A percentile compares a stretch with the other conserved stretches of the same genome.
Conservation (phyloP, 2,113 vertebrate species). For the Gallinago jamesoni region DNA sequence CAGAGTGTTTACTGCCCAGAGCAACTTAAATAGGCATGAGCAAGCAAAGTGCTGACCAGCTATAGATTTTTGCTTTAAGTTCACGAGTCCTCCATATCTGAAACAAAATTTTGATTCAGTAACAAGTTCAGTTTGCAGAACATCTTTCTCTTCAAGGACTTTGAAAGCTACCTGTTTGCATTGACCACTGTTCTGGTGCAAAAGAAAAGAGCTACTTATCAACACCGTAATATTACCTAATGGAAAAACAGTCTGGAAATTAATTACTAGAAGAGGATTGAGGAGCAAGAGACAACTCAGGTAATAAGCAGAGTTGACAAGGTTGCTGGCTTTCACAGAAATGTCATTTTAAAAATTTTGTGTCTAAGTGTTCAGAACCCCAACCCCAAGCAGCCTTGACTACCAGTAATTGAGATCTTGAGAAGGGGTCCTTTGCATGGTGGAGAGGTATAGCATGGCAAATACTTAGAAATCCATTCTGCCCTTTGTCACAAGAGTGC, state of each 20-base stretch:
- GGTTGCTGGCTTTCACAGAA: background rate
- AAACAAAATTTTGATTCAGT: background rate
- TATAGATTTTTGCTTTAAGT: background rate
- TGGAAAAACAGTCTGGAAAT: background rate
- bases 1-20: background rate
- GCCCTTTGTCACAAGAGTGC: background rate
- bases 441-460: background rate
- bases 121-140: background rate
- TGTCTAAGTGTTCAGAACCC: background rate
- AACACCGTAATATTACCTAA: background rate
- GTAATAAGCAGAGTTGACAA: background rate
- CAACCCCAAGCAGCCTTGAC: background rate
- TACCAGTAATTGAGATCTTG: background rate
- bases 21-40: background rate
- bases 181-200: background rate
- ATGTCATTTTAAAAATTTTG: background rate
- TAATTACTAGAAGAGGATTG: conserved; percentile 7
- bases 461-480: background rate
- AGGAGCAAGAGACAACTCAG: background rate
- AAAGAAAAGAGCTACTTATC: background rate
- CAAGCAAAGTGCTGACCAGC: background rate
- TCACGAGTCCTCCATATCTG: background rate
- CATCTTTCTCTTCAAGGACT: background rate
- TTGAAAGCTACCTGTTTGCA: background rate
- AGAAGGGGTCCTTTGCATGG: background rate